Conservation (phyloP, 2,797 vertebrate genomes). For the Xenopus petersii region DNA sequence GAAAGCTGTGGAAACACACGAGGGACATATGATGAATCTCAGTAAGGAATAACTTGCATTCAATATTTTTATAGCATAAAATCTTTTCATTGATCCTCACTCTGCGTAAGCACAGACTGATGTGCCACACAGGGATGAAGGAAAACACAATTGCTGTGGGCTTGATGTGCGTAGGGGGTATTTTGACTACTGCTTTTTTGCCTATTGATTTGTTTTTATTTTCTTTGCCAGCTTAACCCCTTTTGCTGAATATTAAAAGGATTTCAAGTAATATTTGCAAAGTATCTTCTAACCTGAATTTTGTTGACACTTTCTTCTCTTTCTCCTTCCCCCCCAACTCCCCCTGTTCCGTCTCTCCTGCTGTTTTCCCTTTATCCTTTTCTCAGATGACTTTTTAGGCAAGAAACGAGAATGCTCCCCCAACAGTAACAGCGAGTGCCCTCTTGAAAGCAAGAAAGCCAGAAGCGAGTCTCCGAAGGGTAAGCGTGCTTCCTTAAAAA, state of each 20-base stretch:
- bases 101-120: slow-evolving; percentile 7
- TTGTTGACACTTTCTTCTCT: background rate
- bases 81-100: slow-evolving; percentile 56
- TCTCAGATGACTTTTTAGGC: slow-evolving; percentile 88
- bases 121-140: slow-evolving; percentile 3
- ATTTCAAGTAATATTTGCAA: background rate
- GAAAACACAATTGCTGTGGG: background rate
- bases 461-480: slow-evolving; percentile 93
- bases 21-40: slow-evolving; percentile 65
- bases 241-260: background rate
- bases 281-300: background rate
- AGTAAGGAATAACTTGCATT: slow-evolving; percentile 64
- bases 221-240: background rate
- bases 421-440: slow-evolving; percentile 88
- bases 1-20: slow-evolving; percentile 61
- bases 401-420: slow-evolving; percentile 90
- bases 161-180: background rate
- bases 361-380: background rate
- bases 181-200: background rate
- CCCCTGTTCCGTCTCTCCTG: slow-evolving; percentile 4
- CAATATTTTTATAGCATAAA: slow-evolving; percentile 57
- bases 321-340: background rate
- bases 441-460: slow-evolving; percentile 90
- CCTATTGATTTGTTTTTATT: background rate
- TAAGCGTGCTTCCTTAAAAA: slow-evolving; percentile 61